Base-by-base conservation (phyloP, 2,113 vertebrate species). In the Hippocampus comes region DNA sequence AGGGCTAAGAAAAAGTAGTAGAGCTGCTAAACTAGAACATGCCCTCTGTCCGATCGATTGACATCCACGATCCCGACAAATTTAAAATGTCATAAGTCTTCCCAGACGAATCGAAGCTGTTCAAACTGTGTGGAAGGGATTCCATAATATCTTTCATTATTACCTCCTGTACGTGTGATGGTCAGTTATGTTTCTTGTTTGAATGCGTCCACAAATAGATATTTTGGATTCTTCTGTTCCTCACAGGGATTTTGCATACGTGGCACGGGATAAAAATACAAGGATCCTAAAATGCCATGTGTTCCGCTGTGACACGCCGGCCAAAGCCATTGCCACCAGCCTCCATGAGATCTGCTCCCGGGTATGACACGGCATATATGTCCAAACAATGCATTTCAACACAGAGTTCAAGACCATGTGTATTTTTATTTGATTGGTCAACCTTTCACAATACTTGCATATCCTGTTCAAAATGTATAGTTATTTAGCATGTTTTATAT, bases 251-350 rank as follows among this genome's bases (percentile, higher is more conserved):
- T 99, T 99, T 84, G 97, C 97, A 57, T 99, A 99, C 0, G 97
- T 99, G 84, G 97, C 97, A 0, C 94, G 97, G 89, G 97, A 99
- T 87, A 97, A 94, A 90, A 96, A 98, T 78, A 99, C 97, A 10
- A 93, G 97, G 80, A 96, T 99, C 87, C 91, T 99, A 92, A 99
- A 99, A 95, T 99, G 97, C 93, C 97, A 99, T 90, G 97, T 99
- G 80, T 99, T 99, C 86, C 96, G 97, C 87, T 99, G 97, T 96
- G 97, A 99, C 92, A 98, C 96, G 2, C 97, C 97, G 48, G 97
- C 97, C 71, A 99, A 99, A 95, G 97, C 97, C 92, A 99, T 99
- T 2, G 97, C 97, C 85, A 99, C 97, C 9, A 99, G 97, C 83
- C 94, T 99, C 85, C 97, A 99, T 66, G 95, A 98, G 89, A 99